Evolutionary conservation across 2,113 vertebrate genomes (phyloP), one percentile per base, ranked within the genome.

Genomic region (Gallinago paraguaiae): DNA sequence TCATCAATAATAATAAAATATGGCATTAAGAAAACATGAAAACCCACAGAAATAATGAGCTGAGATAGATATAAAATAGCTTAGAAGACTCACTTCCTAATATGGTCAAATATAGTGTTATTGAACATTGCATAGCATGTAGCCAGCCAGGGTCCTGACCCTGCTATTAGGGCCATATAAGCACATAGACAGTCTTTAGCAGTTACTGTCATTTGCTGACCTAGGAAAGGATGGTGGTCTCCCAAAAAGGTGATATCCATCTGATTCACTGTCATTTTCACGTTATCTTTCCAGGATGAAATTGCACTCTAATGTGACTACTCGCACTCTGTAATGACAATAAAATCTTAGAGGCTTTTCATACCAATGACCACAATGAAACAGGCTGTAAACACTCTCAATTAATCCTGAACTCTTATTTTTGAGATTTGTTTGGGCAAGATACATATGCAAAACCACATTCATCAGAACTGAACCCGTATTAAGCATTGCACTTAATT

Each of bases 401-500:
- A 3, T 68, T 50, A 61, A 45, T 39, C 15, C 27, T 16, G 56
- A 63, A 41, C 39, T 72, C 35, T 76, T 56, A 9, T 43, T 82
- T 87, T 45, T 56, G 57, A 35, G 11, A 7, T 64, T 85, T 82
- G 8, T 59, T 88, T 65, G 54, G 64, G 46, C 35, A 8, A 75
- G 45, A 19, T 33, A 30, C 1, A 4, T 4, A 1, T 8, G 14
- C 2, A 10, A 70, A 45, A 33, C 25, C 63, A 25, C 25, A 2
- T 24, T 70, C n/a, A 50, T 10, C 31, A 46, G 51, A 88, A 11
- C 25, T 0, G 2, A 80, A 33, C 22, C 17, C 17, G 13, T 74
- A 17, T 39, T 53, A 35, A 45, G 19, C 8, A 7, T 28, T 18
- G 16, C 18, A 23, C 11, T 92, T 33, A 8, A 7, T 12, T 82